Evolutionary conservation across 2,113 vertebrate genomes (phyloP), one percentile per base, ranked within the genome.

Genomic region (Halichoeres trimaculatus): DNA sequence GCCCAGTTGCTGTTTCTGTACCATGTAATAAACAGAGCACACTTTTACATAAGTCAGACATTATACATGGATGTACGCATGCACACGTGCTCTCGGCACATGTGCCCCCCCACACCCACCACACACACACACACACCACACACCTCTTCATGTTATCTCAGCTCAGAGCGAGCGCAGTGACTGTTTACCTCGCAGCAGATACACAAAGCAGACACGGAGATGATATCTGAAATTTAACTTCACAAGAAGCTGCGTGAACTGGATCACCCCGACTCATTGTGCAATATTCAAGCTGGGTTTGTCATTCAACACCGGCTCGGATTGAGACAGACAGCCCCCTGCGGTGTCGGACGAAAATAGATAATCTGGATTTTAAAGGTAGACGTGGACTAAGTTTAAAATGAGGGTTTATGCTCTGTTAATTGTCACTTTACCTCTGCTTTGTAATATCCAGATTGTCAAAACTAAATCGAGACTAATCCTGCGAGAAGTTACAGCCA

Each of bases 91-190:
- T 56, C 3, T 65, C 34, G 61, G 64, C 70, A 24, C 40, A n/a
- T n/a, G 86, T 71, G 84, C 70, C 86, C 67, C 68, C 58, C 20
- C 43, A 1, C 23, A 4, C n/a, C n/a, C n/a, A n/a, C n/a, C n/a
- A n/a, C n/a, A n/a, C n/a, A n/a, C n/a, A n/a, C n/a, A n/a, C n/a
- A n/a, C n/a, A n/a, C n/a, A n/a, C n/a, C n/a, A n/a, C n/a, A n/a
- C n/a, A 30, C 65, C 79, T 63, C 23, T 84, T 67, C 8, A 17
- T 16, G 47, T 83, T 83, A 83, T 87, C 87, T 70, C 1, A 17
- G 57, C 63, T 38, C 45, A 74, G 52, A 61, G 61, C 2, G 3
- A 59, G 50, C 9, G 50, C 19, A 40, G 12, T 16, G 47, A 61
- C 30, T 70, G 51, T 74, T 67, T 22, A 20, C 5, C 23, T 36